A percentile compares a stretch with the other conserved stretches of the same genome.
Conservation (phyloP, 2,797 vertebrate genomes). For the Danio jaintianensis region DNA sequence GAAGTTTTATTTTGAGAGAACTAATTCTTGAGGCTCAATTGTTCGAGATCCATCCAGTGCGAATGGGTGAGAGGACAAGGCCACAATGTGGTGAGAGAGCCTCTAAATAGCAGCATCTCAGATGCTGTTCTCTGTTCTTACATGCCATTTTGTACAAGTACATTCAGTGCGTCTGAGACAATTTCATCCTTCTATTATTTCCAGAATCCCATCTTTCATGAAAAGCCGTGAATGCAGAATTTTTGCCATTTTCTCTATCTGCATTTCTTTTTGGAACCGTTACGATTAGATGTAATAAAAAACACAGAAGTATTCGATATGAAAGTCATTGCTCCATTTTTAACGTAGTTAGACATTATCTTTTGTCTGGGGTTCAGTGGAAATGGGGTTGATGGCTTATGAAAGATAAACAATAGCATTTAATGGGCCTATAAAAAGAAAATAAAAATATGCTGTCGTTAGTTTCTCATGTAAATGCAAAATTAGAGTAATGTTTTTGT, state of each 20-base stretch:
- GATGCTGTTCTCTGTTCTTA: constrained; percentile 36
- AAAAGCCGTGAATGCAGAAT: background rate
- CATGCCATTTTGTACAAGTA: constrained; percentile 44
- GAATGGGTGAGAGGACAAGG: background rate
- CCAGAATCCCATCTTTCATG: constrained; percentile 27
- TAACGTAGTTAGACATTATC: background rate
- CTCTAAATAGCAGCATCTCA: constrained; percentile 29
- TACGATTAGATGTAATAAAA: constrained; percentile 12
- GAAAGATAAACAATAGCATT: constrained; percentile 31
- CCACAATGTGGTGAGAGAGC: background rate
- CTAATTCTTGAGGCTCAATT: background rate
- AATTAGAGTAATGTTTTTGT: constrained; percentile 17
- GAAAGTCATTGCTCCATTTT: background rate
- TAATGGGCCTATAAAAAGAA: background rate
- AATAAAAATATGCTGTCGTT: constrained; percentile 14
- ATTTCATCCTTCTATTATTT: constrained; percentile 37
- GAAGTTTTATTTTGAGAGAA: constrained; percentile 6
- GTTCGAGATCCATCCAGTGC: background rate
- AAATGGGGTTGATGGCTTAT: background rate
- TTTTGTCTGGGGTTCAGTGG: background rate
- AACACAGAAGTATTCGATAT: background rate
- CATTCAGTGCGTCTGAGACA: constrained; percentile 26
- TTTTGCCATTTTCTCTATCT: constrained; percentile 9
- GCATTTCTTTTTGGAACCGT: background rate
- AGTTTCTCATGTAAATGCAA: constrained; percentile 8